Percentiles rank a stretch among this genome's conserved stretches.
phyloP scores from a whole-genome alignment of 2,797 vertebrate species.

The Dicrostonyx torquatus region DNA sequence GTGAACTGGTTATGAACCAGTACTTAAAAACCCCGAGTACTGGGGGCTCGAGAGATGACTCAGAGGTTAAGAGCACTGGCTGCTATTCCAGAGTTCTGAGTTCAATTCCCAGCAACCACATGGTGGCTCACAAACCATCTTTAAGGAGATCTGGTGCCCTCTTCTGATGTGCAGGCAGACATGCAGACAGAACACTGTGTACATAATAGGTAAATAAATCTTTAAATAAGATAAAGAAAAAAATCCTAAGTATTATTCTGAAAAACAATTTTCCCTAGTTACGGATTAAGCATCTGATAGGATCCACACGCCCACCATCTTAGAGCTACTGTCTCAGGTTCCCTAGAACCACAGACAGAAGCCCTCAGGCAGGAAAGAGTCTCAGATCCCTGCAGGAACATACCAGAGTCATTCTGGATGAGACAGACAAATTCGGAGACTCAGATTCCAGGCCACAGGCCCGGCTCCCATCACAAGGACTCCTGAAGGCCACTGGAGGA shows the following conservation, averaged over 20 bases:
- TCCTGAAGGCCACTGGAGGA: neutral
- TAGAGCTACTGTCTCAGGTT: neutral
- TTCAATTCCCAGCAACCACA: too few relatives aligned
- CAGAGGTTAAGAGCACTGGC: too few relatives aligned
- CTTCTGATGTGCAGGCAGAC: too few relatives aligned
- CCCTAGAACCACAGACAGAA: neutral
- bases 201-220: too few relatives aligned
- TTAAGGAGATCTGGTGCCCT: too few relatives aligned
- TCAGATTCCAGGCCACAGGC: slow-evolving; percentile 8
- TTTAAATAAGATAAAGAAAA: too few relatives aligned
- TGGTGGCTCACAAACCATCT: too few relatives aligned
- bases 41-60: too few relatives aligned
- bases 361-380: neutral
- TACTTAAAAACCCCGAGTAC: neutral
- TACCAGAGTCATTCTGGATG: neutral
- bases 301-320: neutral
- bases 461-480: neutral
- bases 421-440: neutral
- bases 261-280: neutral
- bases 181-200: too few relatives aligned
- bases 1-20: neutral
- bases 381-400: neutral
- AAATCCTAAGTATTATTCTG: neutral
- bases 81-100: too few relatives aligned
- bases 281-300: neutral